Evolutionary conservation across 2,113 vertebrate genomes (phyloP), one percentile per base, ranked within the genome.

Genomic region (Cynoglossus semilaevis): DNA sequence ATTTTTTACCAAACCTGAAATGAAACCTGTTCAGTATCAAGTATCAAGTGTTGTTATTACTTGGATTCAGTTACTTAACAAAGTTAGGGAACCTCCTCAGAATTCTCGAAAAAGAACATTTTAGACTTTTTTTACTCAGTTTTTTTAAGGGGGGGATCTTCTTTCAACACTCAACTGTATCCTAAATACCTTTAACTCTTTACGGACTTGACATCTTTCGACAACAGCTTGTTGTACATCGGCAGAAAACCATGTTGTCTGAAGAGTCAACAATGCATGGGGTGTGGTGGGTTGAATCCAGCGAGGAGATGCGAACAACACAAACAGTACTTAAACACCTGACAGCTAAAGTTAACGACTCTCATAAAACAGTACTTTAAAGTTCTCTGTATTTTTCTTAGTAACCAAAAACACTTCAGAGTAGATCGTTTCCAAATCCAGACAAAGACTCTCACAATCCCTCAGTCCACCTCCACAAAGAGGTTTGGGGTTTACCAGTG

Each of bases 371-470:
- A 17, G 29, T 15, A 50, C 10, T 42, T 15, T 6, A 29, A 6
- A 2, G 22, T 2, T 29, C 51, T 58, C 35, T 54, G 16, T 50
- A 44, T 57, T 41, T 15, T 18, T 64, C 63, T 57, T 48, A 11
- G 63, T 13, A 67, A 80, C 74, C 48, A 73, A 80, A 64, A 13
- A 59, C 49, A 69, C 43, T 69, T 75, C 38, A 63, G n/a, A 52
- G 16, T 17, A 63, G 52, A 51, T 55, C 3, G 55, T 64, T 67
- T 73, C 60, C 34, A 67, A 66, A 72, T 42, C 5, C 50, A 72
- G 49, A 76, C 72, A 80, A 83, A 77, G 69, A 63, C 61, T 58
- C 59, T 73, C 77, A 77, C 13, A 72, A 38, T 79, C 58, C n/a
- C 37, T 29, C 44, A 13, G 47, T 38, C 68, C 51, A 15, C 65